These are phyloP conservation scores for Ceratosolen solmsi DNA, from an alignment of 1,140 invertebrate genomes.

Conservation along the genomic window DNA sequence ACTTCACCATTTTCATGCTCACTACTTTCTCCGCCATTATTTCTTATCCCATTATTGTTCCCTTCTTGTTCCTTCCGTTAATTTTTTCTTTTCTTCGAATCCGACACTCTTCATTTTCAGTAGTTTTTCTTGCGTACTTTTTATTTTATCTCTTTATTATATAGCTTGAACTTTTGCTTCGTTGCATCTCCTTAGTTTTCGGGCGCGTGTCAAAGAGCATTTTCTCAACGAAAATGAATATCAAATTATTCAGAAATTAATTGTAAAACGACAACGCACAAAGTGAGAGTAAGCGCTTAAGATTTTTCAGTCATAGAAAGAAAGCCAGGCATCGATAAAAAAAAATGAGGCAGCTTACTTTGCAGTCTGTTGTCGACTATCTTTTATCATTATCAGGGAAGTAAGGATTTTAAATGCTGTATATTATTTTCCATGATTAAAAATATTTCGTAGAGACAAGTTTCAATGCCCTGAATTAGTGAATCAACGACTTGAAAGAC, in stretches of 20 bases:
- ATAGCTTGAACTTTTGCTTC: not conserved
- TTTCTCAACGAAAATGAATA: not conserved
- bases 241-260: conserved; percentile 49
- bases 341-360: not conserved
- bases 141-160: not conserved
- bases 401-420: not conserved
- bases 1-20: conserved; percentile 24
- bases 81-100: too few species aligned
- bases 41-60: not conserved
- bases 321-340: not conserved
- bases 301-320: not conserved
- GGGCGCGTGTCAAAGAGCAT: not conserved
- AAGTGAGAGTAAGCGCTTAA: not conserved
- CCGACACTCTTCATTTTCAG: not conserved
- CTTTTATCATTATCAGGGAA: not conserved
- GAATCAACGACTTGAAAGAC: not conserved
- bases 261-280: conserved; percentile 12
- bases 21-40: not conserved
- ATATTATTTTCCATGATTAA: conserved; percentile 20
- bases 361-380: not conserved
- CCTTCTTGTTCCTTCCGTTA: not conserved
- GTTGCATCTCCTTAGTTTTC: not conserved
- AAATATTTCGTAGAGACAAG: not conserved
- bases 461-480: not conserved
- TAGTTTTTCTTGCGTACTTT: not conserved